Base-by-base conservation (phyloP, 2,113 vertebrate genomes). In the Syngnathus typhle region DNA sequence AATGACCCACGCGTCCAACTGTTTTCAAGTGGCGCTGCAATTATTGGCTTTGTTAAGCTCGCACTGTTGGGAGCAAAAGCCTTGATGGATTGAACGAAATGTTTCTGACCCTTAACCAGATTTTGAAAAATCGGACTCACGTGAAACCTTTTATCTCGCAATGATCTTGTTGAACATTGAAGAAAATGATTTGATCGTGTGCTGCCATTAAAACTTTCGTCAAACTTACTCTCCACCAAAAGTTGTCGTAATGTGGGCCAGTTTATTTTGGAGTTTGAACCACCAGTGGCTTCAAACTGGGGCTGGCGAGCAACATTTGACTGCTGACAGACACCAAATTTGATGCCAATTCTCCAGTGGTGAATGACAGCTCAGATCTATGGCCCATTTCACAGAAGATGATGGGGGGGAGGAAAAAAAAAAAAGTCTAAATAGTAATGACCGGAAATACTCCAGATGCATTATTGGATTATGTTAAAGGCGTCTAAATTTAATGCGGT, bases 321-420 rank as follows among this genome's bases (percentile, higher is more conserved):
- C 85, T 89, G 73, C 82, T 88, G 89, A 90, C 85, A 81, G 87
- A 84, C 74, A 86, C 82, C 85, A 84, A 81, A 87, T 88, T 89
- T 91, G 87, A 91, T 90, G 88, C 68, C 78, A 88, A 83, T 60
- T 91, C 90, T 91, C 91, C 76, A 80, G 90, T 83, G 89, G 84
- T 84, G 77, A 85, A 66, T 68, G 86, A 77, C 73, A 73, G 81
- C 91, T 92, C 87, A 92, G 91, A 92, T 92, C 90, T 89, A 73
- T 85, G 91, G 87, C 91, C 91, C 89, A 91, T 91, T 91, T 32
- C 91, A 88, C 88, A 88, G 87, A 92, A 83, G 82, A 87, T 82
- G 76, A 84, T 19, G 39, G 7, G n/a, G 6, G 47, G 2, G 12
- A 1, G 11, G 1, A 11, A 23, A 23, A 10, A n/a, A n/a, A 19